These are phyloP conservation scores for Drosophila macrospina DNA, from an alignment of 2,888 invertebrate species.

Conservation along the genomic window DNA sequence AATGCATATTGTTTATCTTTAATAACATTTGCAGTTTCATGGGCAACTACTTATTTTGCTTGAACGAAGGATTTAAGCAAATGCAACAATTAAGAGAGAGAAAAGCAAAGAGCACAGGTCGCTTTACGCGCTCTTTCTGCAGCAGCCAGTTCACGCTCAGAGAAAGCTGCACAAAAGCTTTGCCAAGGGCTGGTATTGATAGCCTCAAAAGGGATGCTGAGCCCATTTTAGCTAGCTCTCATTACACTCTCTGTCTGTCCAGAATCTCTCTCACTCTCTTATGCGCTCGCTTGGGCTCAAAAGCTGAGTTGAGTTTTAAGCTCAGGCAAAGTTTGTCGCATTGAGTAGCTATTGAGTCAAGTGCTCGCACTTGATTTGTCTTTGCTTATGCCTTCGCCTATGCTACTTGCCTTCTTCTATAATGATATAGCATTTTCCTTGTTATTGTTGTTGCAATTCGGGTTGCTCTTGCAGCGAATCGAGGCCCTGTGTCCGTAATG, in stretches of 20 bases:
- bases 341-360: slow-evolving; percentile 73
- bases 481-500: slow-evolving; percentile 52
- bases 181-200: slow-evolving; percentile 13
- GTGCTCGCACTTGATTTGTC: slow-evolving; percentile 68
- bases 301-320: slow-evolving; percentile 3
- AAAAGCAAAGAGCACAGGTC: slow-evolving; percentile 1
- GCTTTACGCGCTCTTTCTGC: neutral
- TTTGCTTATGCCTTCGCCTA: slow-evolving; percentile 17
- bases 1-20: slow-evolving; percentile 12
- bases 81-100: slow-evolving; percentile 3
- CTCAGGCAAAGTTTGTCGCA: slow-evolving; percentile 47
- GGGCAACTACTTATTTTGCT: slow-evolving; percentile 5
- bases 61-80: neutral
- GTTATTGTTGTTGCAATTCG: slow-evolving; percentile 34
- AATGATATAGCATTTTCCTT: slow-evolving; percentile 12
- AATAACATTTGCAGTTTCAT: slow-evolving; percentile 10
- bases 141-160: neutral
- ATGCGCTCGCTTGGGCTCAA: slow-evolving; percentile 14
- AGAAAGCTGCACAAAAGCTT: slow-evolving; percentile 30
- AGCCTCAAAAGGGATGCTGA: slow-evolving; percentile 21
- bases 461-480: slow-evolving; percentile 42
- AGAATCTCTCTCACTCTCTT: slow-evolving; percentile 11
- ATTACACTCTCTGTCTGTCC: neutral
- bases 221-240: slow-evolving; percentile 2
- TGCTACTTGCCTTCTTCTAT: slow-evolving; percentile 7